A percentile compares a stretch with the other conserved stretches of the same genome.
phyloP scores from a whole-genome alignment of 2,797 vertebrate species.

The Falco peregrinus region DNA sequence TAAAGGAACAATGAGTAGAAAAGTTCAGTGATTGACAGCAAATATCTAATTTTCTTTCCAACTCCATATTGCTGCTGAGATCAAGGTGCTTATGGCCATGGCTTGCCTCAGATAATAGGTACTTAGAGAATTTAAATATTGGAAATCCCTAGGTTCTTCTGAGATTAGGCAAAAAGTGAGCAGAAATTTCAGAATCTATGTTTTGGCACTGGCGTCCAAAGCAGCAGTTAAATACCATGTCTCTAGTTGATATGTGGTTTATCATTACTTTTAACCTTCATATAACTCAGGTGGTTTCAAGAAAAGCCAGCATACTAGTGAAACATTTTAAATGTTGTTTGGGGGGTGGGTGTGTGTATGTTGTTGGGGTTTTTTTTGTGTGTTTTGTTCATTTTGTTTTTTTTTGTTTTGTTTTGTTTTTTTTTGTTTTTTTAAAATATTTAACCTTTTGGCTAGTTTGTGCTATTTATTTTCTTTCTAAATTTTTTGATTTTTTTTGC shows the following conservation, averaged over 20 bases:
- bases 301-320: not conserved
- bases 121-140: not conserved
- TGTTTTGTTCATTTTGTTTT: too few species aligned
- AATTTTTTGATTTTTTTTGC: not conserved
- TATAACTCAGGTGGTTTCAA: not conserved
- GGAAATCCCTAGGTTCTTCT: not conserved
- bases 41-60: not conserved
- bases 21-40: not conserved
- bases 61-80: not conserved
- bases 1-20: not conserved
- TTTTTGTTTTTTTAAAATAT: not conserved
- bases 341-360: too few species aligned
- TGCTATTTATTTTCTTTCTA: not conserved
- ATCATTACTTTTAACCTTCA: not conserved
- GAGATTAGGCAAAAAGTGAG: not conserved
- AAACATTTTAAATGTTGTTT: not conserved
- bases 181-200: not conserved
- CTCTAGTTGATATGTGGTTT: not conserved
- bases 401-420: not conserved
- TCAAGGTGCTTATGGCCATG: not conserved
- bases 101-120: not conserved
- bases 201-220: not conserved
- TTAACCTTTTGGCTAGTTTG: not conserved
- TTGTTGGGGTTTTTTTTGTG: too few species aligned
- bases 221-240: not conserved